Evolutionary conservation across 2,113 vertebrate species (phyloP).

Genomic region (Nannobrachium achirus): DNA sequence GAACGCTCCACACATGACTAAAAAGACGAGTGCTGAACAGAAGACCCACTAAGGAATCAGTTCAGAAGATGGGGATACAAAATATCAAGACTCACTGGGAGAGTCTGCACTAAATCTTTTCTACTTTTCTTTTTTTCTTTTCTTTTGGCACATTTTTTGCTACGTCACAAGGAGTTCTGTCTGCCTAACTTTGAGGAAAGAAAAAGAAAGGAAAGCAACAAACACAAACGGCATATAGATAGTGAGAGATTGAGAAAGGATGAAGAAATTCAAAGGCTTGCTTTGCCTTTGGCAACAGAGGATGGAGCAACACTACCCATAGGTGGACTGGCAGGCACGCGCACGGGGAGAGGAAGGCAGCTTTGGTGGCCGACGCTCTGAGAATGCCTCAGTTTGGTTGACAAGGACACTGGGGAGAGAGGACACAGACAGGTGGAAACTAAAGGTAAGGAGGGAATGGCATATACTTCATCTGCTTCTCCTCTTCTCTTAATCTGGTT

Average conservation of each 20-base stretch:
- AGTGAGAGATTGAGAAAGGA: slow-evolving; percentile 42
- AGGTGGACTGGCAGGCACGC: slow-evolving; percentile 53
- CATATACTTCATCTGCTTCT: slow-evolving; percentile 21
- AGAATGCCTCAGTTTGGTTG: slow-evolving; percentile 77
- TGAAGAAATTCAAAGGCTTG: slow-evolving; percentile 71
- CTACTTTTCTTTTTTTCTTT: slow-evolving; percentile 47
- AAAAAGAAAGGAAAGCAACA: slow-evolving; percentile 1
- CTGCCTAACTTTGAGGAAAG: neutral
- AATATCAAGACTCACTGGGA: slow-evolving; percentile 51
- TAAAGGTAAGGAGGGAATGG: slow-evolving; percentile 64
- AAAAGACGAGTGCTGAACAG: slow-evolving; percentile 43
- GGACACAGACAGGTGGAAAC: slow-evolving; percentile 52
- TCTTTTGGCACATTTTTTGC: slow-evolving; percentile 27
- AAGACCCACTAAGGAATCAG: slow-evolving; percentile 46
- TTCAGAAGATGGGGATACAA: slow-evolving; percentile 64
- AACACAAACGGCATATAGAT: slow-evolving; percentile 10
- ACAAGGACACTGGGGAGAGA: slow-evolving; percentile 53
- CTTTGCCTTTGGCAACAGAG: slow-evolving; percentile 56
- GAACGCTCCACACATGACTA: slow-evolving; percentile 24
- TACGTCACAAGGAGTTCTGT: neutral
- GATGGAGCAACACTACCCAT: slow-evolving; percentile 66
- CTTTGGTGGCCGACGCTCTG: slow-evolving; percentile 35
- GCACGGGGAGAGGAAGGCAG: slow-evolving; percentile 43
- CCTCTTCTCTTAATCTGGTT: slow-evolving; percentile 17
- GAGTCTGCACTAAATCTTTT: slow-evolving; percentile 20